These are phyloP conservation scores for Polia nebulosa DNA, from an alignment of 2,888 invertebrate genomes.

Conservation along the genomic window DNA sequence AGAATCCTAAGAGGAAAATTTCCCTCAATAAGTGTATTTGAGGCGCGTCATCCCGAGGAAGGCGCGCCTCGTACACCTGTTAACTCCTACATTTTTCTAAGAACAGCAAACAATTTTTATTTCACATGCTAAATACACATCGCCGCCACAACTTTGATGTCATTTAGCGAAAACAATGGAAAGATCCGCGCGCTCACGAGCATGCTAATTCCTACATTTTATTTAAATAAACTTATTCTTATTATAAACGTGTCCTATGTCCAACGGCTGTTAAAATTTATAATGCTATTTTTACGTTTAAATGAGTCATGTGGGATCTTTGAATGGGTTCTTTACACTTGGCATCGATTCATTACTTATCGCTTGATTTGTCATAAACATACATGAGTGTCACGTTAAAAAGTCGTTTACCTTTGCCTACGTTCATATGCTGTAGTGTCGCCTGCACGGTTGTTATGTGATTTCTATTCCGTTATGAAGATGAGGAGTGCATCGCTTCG, in stretches of 20 bases:
- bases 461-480: slow-evolving; percentile 84
- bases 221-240: slow-evolving; percentile 90
- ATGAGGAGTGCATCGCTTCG: slow-evolving; percentile 70
- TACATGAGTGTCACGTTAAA: slow-evolving; percentile 73
- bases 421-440: slow-evolving; percentile 60
- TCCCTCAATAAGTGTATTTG: slow-evolving; percentile 43
- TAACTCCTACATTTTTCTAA: slow-evolving; percentile 78
- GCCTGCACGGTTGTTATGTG: slow-evolving; percentile 76
- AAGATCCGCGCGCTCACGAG: slow-evolving; percentile 82
- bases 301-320: slow-evolving; percentile 86
- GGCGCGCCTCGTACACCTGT: slow-evolving; percentile 71
- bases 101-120: slow-evolving; percentile 82
- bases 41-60: slow-evolving; percentile 46
- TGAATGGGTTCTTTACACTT: slow-evolving; percentile 82
- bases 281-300: slow-evolving; percentile 87
- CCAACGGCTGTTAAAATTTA: slow-evolving; percentile 86
- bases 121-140: slow-evolving; percentile 86
- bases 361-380: slow-evolving; percentile 65
- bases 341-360: slow-evolving; percentile 76
- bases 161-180: slow-evolving; percentile 91
- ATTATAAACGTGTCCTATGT: slow-evolving; percentile 84
- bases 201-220: slow-evolving; percentile 87
- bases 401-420: slow-evolving; percentile 80
- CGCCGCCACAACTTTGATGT: slow-evolving; percentile 89
- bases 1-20: slow-evolving; percentile 47